Evolutionary conservation across 2,888 invertebrate genomes (phyloP), one percentile per base, ranked within the genome.

Genomic region (Bedellia somnulentella): DNA sequence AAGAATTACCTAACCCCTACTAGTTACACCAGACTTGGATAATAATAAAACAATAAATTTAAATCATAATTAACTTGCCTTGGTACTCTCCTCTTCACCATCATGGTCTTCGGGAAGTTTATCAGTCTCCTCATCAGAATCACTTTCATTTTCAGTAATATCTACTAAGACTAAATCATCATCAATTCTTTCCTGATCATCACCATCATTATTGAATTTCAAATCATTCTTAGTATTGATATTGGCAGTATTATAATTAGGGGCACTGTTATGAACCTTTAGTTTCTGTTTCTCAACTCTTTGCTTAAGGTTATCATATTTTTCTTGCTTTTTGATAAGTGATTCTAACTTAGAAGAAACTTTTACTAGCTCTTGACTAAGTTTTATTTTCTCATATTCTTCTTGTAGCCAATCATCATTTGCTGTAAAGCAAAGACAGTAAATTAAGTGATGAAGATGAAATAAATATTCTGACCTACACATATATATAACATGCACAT

Each of bases 381-480:
- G 78, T 47, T 82, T 75, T 24, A 85, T 82, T 48, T 85, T 83
- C 38, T 82, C 76, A 38, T 85, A 81, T 59, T 93, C 91, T 26
- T 82, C 81, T 28, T 71, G 67, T 30, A 95, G 80, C 95, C 95
- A 95, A 52, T 93, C 87, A 31, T 61, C 61, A 3, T 62, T 58
- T 32, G 57, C 76, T 46, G 40, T 16, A 44, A 46, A 11, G 12
- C 12, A 6, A 24, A 6, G 6, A 6, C 11, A 6, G 11, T 11
- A n/a, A n/a, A 2, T 9, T 4, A 9, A n/a, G 2, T 11, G 4
- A 6, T 10, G 12, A 10, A 11, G 11, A 24, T 24, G 3, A 21
- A 24, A 24, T 5, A 12, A 2, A 24, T 24, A 12, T 24, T 24
- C 6, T 9, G 12, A 10, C n/a, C 3, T 2, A 24, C 24, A 3